Evolutionary conservation across 2,113 vertebrate species (phyloP).

Genomic region (Lathamus discolor): DNA sequence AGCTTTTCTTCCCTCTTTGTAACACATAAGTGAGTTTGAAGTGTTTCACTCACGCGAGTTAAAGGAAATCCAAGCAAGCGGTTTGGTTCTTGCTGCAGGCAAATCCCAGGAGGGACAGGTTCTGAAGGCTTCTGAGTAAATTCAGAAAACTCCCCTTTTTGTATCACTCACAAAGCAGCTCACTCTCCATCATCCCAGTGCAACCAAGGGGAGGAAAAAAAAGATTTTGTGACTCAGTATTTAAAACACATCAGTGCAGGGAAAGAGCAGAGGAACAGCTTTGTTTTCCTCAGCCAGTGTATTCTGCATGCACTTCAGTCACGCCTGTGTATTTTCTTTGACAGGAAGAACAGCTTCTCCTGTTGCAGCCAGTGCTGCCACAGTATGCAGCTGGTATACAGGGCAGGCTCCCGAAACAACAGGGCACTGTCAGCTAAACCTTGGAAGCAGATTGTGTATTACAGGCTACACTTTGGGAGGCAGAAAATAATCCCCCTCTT

Average conservation of each 20-base stretch:
- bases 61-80: slow-evolving; percentile 6
- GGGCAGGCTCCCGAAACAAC: rapidly evolving
- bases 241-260: neutral
- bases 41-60: neutral
- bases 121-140: neutral
- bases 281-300: neutral
- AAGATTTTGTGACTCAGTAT: neutral
- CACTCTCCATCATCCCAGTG: neutral
- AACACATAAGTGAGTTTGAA: neutral
- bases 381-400: rapidly evolving
- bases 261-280: neutral
- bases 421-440: neutral
- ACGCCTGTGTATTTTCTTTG: neutral
- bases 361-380: neutral
- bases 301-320: neutral
- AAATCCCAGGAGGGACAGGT: neutral
- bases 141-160: neutral
- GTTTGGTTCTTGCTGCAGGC: neutral
- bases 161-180: neutral
- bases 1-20: neutral
- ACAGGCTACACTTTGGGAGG: neutral
- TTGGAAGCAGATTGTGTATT: neutral
- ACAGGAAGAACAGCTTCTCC: neutral
- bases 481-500: neutral
- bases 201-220: neutral